These are phyloP conservation scores for Lepidothrix coronata DNA, from an alignment of 2,113 vertebrate species.

Conservation along the genomic window DNA sequence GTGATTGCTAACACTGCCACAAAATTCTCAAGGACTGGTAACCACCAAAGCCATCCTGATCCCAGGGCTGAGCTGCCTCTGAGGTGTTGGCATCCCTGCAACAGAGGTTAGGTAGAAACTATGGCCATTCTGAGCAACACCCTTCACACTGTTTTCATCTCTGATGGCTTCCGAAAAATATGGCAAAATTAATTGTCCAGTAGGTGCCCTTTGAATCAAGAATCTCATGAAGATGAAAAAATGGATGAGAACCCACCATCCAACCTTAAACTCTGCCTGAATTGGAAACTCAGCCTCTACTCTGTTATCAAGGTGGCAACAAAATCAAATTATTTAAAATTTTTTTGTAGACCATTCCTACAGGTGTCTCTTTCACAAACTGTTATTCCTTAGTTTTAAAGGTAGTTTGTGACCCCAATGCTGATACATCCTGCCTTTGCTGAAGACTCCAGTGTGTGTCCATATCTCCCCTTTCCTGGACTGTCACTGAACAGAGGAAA, in stretches of 20 bases:
- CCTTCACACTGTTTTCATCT: neutral
- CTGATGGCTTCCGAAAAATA: neutral
- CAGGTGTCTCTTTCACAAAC: neutral
- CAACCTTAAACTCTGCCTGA: neutral
- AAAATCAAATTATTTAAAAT: neutral
- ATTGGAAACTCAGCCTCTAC: neutral
- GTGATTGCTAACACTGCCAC: neutral
- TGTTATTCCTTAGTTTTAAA: neutral
- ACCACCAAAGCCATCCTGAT: neutral
- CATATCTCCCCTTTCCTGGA: neutral
- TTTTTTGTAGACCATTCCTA: neutral
- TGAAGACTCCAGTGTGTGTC: neutral
- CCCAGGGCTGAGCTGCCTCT: neutral
- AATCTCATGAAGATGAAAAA: neutral
- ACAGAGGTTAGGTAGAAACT: neutral
- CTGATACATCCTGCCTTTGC: neutral
- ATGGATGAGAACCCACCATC: neutral
- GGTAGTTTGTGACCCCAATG: neutral
- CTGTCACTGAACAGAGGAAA: neutral
- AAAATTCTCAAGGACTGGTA: neutral
- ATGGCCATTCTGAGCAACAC: accelerated
- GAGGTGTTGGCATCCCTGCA: neutral
- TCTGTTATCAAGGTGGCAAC: neutral
- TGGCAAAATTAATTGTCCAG: neutral
- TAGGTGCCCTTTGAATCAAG: neutral